Conservation (phyloP, 2,888 invertebrate genomes). For the Carcina quercana region DNA sequence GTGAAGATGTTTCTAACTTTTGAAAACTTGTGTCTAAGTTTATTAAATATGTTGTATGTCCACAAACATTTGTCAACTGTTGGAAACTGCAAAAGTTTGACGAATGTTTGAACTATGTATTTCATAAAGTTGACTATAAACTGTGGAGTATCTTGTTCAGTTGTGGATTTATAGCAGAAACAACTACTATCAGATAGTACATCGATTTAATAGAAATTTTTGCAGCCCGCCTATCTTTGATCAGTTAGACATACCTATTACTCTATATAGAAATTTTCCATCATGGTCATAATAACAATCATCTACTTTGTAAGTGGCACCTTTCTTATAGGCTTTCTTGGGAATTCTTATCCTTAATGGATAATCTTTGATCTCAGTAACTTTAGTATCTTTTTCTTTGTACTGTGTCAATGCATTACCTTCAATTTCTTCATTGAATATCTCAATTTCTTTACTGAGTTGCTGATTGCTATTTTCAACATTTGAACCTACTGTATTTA, state of each 20-base stretch:
- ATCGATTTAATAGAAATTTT: too few species aligned
- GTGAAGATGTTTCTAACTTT: too few species aligned
- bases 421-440: conserved; percentile 22
- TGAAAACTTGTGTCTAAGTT: too few species aligned
- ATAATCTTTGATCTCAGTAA: conserved; percentile 45
- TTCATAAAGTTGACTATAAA: too few species aligned
- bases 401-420: conserved; percentile 26
- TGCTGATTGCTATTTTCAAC: conserved; percentile 21
- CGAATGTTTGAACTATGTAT: not conserved
- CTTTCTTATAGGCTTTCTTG: conserved; percentile 74
- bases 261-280: conserved; percentile 86
- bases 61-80: too few species aligned
- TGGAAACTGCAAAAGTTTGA: too few species aligned
- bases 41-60: too few species aligned
- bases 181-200: too few species aligned
- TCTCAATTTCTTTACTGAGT: conserved; percentile 32
- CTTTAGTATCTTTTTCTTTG: conserved; percentile 29
- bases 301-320: conserved; percentile 81
- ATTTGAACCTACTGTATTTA: conserved; percentile 28
- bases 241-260: conserved; percentile 77
- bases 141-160: too few species aligned
- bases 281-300: conserved; percentile 89
- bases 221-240: too few species aligned
- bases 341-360: conserved; percentile 82
- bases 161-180: too few species aligned